phyloP scores from a whole-genome alignment of 1,140 invertebrate species.

The Polypedilum pembai region DNA sequence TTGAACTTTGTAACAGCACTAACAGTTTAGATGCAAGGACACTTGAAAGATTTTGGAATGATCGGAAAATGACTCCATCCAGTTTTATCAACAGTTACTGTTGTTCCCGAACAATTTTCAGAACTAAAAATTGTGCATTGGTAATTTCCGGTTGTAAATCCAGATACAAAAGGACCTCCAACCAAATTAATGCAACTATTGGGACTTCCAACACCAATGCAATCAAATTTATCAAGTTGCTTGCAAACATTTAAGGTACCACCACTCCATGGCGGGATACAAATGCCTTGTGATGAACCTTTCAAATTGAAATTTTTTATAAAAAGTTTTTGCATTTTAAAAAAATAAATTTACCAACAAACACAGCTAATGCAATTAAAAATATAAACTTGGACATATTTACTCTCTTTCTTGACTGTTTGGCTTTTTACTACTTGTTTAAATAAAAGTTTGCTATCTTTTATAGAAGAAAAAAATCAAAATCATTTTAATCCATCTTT shows the following conservation, averaged over 20 bases:
- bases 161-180: background rate
- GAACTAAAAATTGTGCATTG: background rate
- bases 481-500: too few relatives aligned
- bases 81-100: background rate
- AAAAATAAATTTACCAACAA: too few relatives aligned
- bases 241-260: background rate
- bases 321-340: too few relatives aligned
- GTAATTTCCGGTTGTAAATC: background rate
- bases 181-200: background rate
- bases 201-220: background rate
- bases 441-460: too few relatives aligned
- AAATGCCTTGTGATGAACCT: background rate
- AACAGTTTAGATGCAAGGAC: background rate
- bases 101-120: background rate
- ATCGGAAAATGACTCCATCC: background rate
- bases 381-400: too few relatives aligned
- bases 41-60: background rate
- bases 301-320: too few relatives aligned
- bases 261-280: background rate
- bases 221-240: background rate
- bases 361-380: too few relatives aligned
- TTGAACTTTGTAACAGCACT: too few relatives aligned
- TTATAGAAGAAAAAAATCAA: too few relatives aligned
- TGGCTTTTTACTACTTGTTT: too few relatives aligned
- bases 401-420: too few relatives aligned